These are phyloP conservation scores for Orthosia incerta DNA, from an alignment of 2,888 invertebrate genomes.

Conservation along the genomic window DNA sequence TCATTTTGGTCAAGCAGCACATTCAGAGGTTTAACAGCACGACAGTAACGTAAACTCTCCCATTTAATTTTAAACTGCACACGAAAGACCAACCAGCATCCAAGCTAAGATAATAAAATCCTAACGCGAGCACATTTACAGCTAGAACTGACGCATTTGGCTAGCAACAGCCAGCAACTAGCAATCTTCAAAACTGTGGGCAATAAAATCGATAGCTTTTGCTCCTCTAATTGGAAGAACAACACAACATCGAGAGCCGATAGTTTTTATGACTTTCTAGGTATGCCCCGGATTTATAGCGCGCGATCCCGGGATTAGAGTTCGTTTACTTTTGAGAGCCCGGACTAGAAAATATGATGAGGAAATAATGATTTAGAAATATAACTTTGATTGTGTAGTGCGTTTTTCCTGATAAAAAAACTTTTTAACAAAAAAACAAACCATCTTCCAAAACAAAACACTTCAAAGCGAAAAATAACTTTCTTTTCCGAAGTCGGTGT, in stretches of 20 bases:
- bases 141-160: no score
- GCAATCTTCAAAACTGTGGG: slow-evolving; percentile 19
- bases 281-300: slow-evolving; percentile 45
- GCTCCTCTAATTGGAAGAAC: slow-evolving; percentile 45
- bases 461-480: no score
- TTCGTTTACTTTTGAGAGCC: slow-evolving; percentile 16
- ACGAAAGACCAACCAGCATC: no score
- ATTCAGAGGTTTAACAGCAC: no score
- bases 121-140: neutral
- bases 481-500: no score
- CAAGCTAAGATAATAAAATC: neutral
- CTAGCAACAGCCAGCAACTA: no score
- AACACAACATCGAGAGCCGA: slow-evolving; percentile 18
- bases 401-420: neutral
- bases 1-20: no score
- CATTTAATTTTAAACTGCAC: no score
- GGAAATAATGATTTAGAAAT: neutral
- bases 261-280: slow-evolving; percentile 56
- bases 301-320: slow-evolving; percentile 10
- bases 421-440: no score
- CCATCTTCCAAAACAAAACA: no score
- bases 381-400: neutral
- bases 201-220: slow-evolving; percentile 31
- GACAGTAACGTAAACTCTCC: no score
- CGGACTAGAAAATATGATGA: neutral